Evolutionary conservation across 2,797 vertebrate species (phyloP).

Genomic region (Rhinella marina): DNA sequence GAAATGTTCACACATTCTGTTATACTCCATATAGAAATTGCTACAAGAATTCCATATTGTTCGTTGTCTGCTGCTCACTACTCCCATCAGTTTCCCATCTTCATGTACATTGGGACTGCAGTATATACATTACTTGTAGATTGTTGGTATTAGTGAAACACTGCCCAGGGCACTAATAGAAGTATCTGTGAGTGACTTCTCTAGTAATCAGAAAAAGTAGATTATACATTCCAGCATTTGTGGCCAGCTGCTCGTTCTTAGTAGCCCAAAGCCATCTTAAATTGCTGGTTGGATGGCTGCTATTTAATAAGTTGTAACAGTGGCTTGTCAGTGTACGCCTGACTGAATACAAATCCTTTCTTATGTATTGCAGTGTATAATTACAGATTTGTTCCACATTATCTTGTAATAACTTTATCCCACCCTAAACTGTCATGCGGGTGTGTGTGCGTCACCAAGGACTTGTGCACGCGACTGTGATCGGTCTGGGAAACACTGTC

Average conservation of each 20-base stretch:
- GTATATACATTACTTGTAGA: background rate
- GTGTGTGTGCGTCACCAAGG: background rate
- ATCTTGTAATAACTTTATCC: slow-evolving; percentile 40
- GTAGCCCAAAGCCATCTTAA: slow-evolving; percentile 26
- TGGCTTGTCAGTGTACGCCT: background rate
- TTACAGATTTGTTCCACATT: slow-evolving; percentile 45
- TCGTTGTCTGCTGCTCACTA: background rate
- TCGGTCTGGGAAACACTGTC: too few species aligned
- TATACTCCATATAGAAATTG: background rate
- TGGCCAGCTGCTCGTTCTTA: slow-evolving; percentile 33
- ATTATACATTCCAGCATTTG: slow-evolving; percentile 32
- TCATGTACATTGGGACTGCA: background rate
- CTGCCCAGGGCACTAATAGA: slow-evolving; percentile 18
- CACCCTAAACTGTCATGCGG: background rate
- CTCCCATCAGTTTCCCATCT: background rate
- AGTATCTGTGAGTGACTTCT: slow-evolving; percentile 38
- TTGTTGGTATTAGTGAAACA: slow-evolving; percentile 14
- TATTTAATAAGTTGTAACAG: slow-evolving; percentile 44
- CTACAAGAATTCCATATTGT: background rate
- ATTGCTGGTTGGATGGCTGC: slow-evolving; percentile 25
- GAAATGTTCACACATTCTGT: background rate
- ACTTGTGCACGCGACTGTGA: too few species aligned
- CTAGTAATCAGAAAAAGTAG: slow-evolving; percentile 47
- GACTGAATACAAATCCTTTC: slow-evolving; percentile 24
- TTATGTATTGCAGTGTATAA: slow-evolving; percentile 24